Evolutionary conservation across 2,797 vertebrate species (phyloP).

Genomic region (Siniperca scherzeri): DNA sequence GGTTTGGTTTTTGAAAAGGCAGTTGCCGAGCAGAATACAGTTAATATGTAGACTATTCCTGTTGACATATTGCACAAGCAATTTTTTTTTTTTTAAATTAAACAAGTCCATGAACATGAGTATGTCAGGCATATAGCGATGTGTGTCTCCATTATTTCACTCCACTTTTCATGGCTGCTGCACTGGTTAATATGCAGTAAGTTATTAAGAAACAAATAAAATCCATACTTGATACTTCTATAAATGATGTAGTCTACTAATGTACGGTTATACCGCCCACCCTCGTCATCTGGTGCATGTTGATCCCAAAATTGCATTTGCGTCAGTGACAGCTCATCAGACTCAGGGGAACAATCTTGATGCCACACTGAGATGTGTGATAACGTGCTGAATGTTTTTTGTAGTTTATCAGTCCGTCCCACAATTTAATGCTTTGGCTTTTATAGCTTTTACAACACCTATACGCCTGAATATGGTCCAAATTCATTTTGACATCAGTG

Average conservation of each 20-base stretch:
- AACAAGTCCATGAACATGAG: not conserved
- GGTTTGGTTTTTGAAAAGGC: conserved; percentile 19
- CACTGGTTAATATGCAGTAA: not conserved
- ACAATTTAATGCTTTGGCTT: not conserved
- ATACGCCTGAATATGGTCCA: not conserved
- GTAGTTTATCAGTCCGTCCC: conserved; percentile 16
- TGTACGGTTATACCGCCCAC: not conserved
- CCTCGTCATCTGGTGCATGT: conserved; percentile 25
- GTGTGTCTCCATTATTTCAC: not conserved
- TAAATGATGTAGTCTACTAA: not conserved
- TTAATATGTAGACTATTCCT: not conserved
- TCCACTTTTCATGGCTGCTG: not conserved
- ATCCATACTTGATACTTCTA: not conserved
- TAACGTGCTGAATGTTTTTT: conserved; percentile 33
- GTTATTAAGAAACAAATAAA: conserved; percentile 1
- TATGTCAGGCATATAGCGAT: not conserved
- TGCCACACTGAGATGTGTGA: conserved; percentile 38
- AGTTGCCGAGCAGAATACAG: not conserved
- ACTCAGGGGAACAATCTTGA: conserved; percentile 24
- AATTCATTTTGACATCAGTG: conserved; percentile 15
- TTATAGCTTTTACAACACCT: not conserved
- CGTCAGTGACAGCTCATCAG: conserved; percentile 63
- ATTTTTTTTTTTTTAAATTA: no score
- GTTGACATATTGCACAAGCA: not conserved
- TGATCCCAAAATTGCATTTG: conserved; percentile 47